Base-by-base conservation (phyloP, 1,140 invertebrate species). In the Hylaeus volcanicus region DNA sequence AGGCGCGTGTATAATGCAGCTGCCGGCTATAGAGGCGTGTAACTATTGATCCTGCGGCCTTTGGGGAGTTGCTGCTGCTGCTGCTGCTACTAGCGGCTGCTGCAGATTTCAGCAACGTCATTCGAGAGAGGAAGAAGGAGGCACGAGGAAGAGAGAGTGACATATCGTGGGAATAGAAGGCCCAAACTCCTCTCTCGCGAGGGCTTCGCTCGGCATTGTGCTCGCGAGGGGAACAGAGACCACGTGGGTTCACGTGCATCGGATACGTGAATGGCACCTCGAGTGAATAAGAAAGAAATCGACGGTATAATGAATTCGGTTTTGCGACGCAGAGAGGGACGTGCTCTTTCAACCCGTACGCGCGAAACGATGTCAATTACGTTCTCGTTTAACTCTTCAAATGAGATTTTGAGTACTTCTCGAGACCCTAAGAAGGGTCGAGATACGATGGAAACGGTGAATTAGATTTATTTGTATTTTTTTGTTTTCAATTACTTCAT, bases 91-190 rank as follows among this genome's bases (percentile, higher is more conserved):
- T 26, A 72, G 53, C 68, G 83, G 81, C 73, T 75, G 81, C 72
- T 77, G 86, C 78, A 73, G 87, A 90, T 90, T 91, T 88, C 84
- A 90, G 88, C 86, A 89, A 86, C 86, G 86, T 90, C 86, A 89
- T 83, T 86, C 84, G 64, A 70, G 68, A 64, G 76, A 68, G 64
- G 63, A 61, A 53, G 58, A 61, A 48, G 60, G 55, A 58, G 55
- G 6, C 26, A 58, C 15, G 55, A 58, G 55, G n/a, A 15, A 58
- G n/a, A 58, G 55, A 48, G 64, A 66, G 64, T 86, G 89, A 91
- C 87, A 88, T 88, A 89, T 89, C 89, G 90, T 90, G 89, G 90
- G 89, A 92, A 92, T 90, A 84, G 74, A 88, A 82, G 75, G 71
- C 68, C 76, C 79, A 86, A 77, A 69, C 86, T 78, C 69, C 83